These are phyloP conservation scores for Hipposideros armiger DNA, from an alignment of 2,113 vertebrate genomes.

Conservation along the genomic window DNA sequence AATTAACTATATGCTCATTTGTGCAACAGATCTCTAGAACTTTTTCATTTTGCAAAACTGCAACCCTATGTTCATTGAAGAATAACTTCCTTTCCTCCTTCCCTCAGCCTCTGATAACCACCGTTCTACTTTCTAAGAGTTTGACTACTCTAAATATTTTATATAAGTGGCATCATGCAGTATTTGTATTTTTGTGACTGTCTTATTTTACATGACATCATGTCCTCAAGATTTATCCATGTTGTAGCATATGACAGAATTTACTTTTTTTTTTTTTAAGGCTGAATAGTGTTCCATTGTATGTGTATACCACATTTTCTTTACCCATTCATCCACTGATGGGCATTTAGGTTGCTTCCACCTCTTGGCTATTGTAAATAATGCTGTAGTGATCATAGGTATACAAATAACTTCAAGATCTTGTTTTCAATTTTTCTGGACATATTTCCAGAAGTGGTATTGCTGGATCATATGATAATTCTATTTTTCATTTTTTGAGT, in stretches of 20 bases:
- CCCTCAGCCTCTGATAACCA: background rate
- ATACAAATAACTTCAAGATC: background rate
- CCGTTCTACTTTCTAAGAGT: background rate
- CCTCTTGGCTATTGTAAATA: background rate
- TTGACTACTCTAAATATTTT: background rate
- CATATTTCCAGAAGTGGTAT: background rate
- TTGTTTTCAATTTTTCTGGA: background rate
- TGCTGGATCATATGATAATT: background rate
- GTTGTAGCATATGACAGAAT: background rate
- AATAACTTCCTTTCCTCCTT: background rate
- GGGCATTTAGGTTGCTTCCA: background rate
- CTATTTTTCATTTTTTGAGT: slow-evolving; percentile 1
- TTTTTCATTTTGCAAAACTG: background rate
- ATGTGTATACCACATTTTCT: background rate
- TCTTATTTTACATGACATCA: background rate
- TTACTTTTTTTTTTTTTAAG: background rate
- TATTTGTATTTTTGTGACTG: background rate
- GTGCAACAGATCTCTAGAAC: background rate
- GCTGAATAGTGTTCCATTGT: background rate
- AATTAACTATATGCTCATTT: background rate
- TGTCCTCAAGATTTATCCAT: background rate
- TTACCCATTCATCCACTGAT: background rate
- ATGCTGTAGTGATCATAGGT: background rate
- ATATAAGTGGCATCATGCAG: background rate
- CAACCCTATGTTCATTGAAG: background rate